Conservation (phyloP, 1,140 invertebrate species). For the Schmidtea mediterranea region DNA sequence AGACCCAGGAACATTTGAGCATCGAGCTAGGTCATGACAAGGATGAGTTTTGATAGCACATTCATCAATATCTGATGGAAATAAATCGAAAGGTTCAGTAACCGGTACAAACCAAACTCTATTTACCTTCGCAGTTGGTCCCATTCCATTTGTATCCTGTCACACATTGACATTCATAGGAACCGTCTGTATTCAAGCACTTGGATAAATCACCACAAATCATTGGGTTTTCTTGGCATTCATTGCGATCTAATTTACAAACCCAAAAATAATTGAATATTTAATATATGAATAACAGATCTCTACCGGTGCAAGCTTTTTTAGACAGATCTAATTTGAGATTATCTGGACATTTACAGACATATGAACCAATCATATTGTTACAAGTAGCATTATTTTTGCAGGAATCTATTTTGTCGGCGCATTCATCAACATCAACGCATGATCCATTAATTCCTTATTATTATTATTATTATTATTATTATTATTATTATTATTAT, state of each 20-base stretch:
- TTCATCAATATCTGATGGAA: not conserved
- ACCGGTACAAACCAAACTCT: too few relatives aligned
- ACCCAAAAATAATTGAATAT: too few relatives aligned
- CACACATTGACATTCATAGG: slow-evolving; percentile 23
- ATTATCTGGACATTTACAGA: slow-evolving; percentile 18
- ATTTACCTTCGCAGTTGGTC: too few relatives aligned
- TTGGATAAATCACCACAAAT: slow-evolving; percentile 44
- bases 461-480: too few relatives aligned
- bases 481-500: too few relatives aligned
- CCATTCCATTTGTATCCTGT: slow-evolving; percentile 40
- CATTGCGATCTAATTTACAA: slow-evolving; percentile 59
- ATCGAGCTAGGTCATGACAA: not conserved
- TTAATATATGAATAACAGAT: too few relatives aligned
- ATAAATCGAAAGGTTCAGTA: too few relatives aligned
- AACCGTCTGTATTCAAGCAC: slow-evolving; percentile 15
- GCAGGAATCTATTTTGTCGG: slow-evolving; percentile 14
- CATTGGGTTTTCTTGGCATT: slow-evolving; percentile 39
- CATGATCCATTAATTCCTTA: too few relatives aligned
- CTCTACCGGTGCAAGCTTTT: too few relatives aligned
- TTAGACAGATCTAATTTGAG: too few relatives aligned
- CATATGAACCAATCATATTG: slow-evolving; percentile 23
- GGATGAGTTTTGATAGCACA: not conserved
- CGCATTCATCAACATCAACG: slow-evolving; percentile 36
- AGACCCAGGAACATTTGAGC: not conserved
- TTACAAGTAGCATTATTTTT: slow-evolving; percentile 35